Evolutionary conservation across 2,797 vertebrate genomes (phyloP).

Genomic region (Sciurus vulgaris): DNA sequence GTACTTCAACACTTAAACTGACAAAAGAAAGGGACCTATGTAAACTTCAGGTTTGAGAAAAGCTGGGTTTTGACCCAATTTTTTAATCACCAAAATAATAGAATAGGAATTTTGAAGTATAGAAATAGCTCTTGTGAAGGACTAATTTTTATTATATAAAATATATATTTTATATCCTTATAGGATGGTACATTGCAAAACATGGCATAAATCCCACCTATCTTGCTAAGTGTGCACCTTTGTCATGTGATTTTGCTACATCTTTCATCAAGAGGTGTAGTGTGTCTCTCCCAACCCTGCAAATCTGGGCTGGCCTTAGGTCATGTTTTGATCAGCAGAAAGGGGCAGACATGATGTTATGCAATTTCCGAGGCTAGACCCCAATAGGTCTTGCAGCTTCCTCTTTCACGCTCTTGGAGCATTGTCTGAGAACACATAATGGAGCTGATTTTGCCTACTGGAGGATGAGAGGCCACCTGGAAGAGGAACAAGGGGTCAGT

Average conservation of each 20-base stretch:
- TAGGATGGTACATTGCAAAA: not conserved
- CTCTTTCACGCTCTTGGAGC: not conserved
- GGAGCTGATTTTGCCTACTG: not conserved
- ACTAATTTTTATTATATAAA: not conserved
- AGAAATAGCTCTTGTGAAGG: not conserved
- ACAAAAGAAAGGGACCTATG: not conserved
- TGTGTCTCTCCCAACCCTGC: not conserved
- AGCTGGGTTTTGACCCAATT: not conserved
- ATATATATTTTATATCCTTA: too few relatives aligned
- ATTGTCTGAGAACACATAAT: not conserved
- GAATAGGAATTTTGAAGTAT: conserved; percentile 24
- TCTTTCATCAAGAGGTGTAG: not conserved
- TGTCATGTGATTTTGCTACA: not conserved
- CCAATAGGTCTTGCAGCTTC: not conserved
- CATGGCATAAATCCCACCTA: not conserved
- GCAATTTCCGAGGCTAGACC: not conserved
- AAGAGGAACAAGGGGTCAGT: not conserved
- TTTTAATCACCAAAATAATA: not conserved
- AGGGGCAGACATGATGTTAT: not conserved
- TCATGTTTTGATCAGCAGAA: conserved; percentile 3
- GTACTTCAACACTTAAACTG: conserved; percentile 17
- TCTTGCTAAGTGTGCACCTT: not conserved
- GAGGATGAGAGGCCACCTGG: not conserved
- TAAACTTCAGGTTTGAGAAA: conserved; percentile 27
- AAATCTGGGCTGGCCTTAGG: not conserved